phyloP scores from a whole-genome alignment of 2,888 invertebrate species.

The Dioctria rufipes region DNA sequence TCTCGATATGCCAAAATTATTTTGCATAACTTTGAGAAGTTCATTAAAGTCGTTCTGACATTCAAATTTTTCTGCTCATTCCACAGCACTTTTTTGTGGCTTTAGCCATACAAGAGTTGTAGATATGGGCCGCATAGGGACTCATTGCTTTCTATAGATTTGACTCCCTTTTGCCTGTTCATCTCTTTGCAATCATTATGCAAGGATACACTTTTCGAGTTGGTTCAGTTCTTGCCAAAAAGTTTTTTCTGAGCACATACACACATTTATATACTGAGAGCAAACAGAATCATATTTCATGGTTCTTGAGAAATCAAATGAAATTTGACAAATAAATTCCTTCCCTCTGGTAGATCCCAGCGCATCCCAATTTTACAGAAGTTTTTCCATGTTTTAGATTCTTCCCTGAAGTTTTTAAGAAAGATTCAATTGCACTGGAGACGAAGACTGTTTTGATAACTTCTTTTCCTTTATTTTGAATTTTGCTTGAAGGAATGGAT shows the following conservation, averaged over 20 bases:
- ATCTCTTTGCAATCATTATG: constrained; percentile 53
- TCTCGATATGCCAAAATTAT: constrained; percentile 46
- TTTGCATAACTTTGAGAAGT: constrained; percentile 52
- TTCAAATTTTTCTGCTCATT: constrained; percentile 45
- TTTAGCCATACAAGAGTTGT: background rate
- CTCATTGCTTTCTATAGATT: background rate
- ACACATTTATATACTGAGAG: constrained; percentile 37
- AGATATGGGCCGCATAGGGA: background rate
- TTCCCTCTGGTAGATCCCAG: constrained; percentile 8
- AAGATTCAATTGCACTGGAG: constrained; percentile 23
- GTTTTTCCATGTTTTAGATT: constrained; percentile 15
- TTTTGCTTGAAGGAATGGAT: background rate
- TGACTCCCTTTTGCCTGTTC: constrained; percentile 10
- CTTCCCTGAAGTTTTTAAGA: constrained; percentile 15
- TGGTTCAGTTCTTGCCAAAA: constrained; percentile 50
- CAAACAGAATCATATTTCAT: constrained; percentile 55
- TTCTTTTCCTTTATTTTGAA: background rate
- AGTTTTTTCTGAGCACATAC: constrained; percentile 29
- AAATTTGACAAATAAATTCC: constrained; percentile 56
- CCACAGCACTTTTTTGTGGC: background rate
- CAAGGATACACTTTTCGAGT: constrained; percentile 52
- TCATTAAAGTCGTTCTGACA: constrained; percentile 52
- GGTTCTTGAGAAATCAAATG: constrained; percentile 53
- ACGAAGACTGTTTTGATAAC: constrained; percentile 24
- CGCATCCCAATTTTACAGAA: constrained; percentile 5